phyloP scores from a whole-genome alignment of 2,113 vertebrate genomes.

The Gnathonemus echidnorhynchus region DNA sequence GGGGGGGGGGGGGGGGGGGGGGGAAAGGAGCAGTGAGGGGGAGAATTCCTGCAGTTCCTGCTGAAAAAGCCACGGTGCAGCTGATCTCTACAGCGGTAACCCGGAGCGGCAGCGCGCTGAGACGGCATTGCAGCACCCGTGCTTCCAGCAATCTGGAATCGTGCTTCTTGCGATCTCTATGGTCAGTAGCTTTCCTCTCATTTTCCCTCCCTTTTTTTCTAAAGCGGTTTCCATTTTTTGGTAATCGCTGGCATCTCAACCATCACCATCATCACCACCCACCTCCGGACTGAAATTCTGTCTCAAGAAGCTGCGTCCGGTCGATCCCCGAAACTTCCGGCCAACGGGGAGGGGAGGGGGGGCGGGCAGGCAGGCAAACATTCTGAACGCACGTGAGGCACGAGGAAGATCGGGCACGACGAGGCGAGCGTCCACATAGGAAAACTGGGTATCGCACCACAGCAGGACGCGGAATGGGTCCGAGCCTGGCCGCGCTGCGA shows the following conservation, averaged over 20 bases:
- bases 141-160: slow-evolving; percentile 39
- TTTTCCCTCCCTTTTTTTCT: neutral
- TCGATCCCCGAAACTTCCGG: neutral
- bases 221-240: slow-evolving; percentile 43
- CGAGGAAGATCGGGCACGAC: neutral
- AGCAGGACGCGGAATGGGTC: neutral
- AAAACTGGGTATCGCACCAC: slow-evolving; percentile 7
- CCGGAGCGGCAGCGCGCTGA: slow-evolving; percentile 36
- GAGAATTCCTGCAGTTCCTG: neutral
- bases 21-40: neutral
- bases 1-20: too few species aligned
- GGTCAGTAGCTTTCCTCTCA: slow-evolving; percentile 32
- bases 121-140: slow-evolving; percentile 70
- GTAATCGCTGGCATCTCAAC: neutral
- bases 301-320: neutral
- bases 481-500: slow-evolving; percentile 40
- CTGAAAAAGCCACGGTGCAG: neutral
- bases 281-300: slow-evolving; percentile 29
- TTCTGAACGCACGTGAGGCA: neutral
- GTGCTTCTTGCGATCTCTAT: slow-evolving; percentile 41
- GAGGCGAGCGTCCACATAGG: slow-evolving; percentile 22
- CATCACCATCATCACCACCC: slow-evolving; percentile 17
- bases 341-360: neutral
- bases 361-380: neutral
- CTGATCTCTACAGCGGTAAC: neutral